Conservation (phyloP, 92 coral and sea anemone species). For the Umimayanthus kanabou region DNA sequence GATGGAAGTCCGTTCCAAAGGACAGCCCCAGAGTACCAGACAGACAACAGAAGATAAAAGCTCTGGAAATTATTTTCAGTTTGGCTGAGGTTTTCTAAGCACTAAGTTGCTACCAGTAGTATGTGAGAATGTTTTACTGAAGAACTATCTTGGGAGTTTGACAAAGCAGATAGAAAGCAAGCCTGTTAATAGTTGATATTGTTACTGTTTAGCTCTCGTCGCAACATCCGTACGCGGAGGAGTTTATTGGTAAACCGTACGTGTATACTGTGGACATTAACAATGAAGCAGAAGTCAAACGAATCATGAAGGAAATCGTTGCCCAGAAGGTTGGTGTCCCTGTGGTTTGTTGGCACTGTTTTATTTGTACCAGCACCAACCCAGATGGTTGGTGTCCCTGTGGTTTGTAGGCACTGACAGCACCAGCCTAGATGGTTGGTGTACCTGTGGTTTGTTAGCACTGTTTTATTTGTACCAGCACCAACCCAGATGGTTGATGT, state of each 20-base stretch:
- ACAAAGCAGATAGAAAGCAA: background rate
- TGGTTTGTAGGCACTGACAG: too few relatives aligned
- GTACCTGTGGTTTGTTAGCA: too few relatives aligned
- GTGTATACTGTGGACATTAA: constrained; percentile 88
- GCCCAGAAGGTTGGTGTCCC: constrained; percentile 6
- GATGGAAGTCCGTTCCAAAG: too few relatives aligned
- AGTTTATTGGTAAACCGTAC: constrained; percentile 85
- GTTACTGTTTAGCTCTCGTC: constrained; percentile 72
- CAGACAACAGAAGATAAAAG: too few relatives aligned
- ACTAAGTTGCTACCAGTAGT: too few relatives aligned
- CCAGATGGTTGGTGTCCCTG: too few relatives aligned
- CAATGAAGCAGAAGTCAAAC: constrained; percentile 59
- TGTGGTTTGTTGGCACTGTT: too few relatives aligned
- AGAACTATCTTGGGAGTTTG: background rate
- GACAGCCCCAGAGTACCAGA: too few relatives aligned
- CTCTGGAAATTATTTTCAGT: too few relatives aligned
- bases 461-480: too few relatives aligned
- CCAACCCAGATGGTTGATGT: constrained; percentile 15
- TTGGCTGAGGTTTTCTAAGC: too few relatives aligned
- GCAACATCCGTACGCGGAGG: constrained; percentile 94
- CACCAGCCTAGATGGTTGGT: constrained; percentile 5
- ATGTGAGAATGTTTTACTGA: background rate
- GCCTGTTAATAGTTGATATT: background rate
- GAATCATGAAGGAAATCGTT: constrained; percentile 70
- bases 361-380: too few relatives aligned